Conservation (phyloP, 2,797 vertebrate species). For the Natrix natrix region DNA sequence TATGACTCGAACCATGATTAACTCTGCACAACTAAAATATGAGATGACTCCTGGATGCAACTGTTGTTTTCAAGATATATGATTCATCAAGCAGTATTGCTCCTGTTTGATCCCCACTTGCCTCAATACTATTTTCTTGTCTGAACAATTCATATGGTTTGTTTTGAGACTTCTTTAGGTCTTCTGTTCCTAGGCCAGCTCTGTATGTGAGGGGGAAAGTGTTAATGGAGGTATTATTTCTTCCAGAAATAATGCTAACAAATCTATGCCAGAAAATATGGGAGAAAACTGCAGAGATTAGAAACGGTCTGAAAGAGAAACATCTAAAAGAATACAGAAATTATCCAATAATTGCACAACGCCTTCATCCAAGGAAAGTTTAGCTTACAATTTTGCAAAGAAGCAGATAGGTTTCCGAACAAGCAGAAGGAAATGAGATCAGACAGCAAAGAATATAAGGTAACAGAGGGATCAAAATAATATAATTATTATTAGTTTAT, state of each 20-base stretch:
- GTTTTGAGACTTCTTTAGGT: not conserved
- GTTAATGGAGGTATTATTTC: not conserved
- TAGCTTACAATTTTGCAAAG: not conserved
- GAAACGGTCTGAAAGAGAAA: not conserved
- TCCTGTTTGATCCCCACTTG: not conserved
- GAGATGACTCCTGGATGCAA: not conserved
- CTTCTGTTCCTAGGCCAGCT: not conserved
- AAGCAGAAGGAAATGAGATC: not conserved
- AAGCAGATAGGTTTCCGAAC: not conserved
- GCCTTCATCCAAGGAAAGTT: not conserved
- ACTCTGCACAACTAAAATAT: not conserved
- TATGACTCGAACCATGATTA: slow-evolving; percentile 27
- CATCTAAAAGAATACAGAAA: not conserved
- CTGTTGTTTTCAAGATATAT: not conserved
- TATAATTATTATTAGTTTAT: not conserved
- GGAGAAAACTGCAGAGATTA: not conserved
- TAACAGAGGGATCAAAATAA: not conserved
- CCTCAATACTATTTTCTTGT: not conserved
- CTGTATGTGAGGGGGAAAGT: not conserved
- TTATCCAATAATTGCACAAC: not conserved
- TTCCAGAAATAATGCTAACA: not conserved
- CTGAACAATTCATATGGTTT: not conserved
- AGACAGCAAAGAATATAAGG: not conserved
- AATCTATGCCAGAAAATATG: not conserved
- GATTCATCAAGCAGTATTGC: not conserved